These are phyloP conservation scores for Drosophila asahinai DNA, from an alignment of 1,140 invertebrate genomes.

Conservation along the genomic window DNA sequence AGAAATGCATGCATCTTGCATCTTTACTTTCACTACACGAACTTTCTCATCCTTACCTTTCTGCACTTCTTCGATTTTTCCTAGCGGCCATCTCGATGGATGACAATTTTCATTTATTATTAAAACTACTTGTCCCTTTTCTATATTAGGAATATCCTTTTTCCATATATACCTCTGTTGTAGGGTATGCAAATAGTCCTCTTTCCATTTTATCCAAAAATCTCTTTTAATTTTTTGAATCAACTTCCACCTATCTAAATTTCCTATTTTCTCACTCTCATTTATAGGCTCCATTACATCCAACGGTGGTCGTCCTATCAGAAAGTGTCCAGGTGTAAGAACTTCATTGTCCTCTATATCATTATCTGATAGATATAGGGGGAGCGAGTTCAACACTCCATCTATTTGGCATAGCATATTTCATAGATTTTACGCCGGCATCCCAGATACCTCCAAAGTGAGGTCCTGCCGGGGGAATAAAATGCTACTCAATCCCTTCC, in stretches of 20 bases:
- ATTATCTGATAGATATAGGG: neutral
- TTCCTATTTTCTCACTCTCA: neutral
- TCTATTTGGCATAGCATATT: neutral
- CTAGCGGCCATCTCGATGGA: constrained; percentile 1
- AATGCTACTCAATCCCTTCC: too few species aligned
- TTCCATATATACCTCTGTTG: neutral
- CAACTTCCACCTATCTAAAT: neutral
- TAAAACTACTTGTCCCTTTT: constrained; percentile 6
- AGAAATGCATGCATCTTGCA: neutral
- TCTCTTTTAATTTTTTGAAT: neutral
- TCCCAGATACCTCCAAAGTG: too few species aligned
- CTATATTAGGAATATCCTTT: neutral
- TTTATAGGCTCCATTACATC: constrained; percentile 1
- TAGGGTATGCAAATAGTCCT: neutral
- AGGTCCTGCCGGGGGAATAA: too few species aligned
- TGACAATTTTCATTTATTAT: neutral
- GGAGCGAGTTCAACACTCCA: neutral
- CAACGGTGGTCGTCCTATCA: neutral
- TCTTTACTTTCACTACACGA: neutral
- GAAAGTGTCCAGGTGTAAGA: neutral
- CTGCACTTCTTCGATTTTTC: neutral
- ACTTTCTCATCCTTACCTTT: neutral
- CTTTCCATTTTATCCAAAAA: neutral
- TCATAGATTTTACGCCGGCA: too few species aligned
- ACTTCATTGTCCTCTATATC: neutral